These are phyloP conservation scores for Smithornis capensis DNA, from an alignment of 2,113 vertebrate genomes.

Conservation along the genomic window DNA sequence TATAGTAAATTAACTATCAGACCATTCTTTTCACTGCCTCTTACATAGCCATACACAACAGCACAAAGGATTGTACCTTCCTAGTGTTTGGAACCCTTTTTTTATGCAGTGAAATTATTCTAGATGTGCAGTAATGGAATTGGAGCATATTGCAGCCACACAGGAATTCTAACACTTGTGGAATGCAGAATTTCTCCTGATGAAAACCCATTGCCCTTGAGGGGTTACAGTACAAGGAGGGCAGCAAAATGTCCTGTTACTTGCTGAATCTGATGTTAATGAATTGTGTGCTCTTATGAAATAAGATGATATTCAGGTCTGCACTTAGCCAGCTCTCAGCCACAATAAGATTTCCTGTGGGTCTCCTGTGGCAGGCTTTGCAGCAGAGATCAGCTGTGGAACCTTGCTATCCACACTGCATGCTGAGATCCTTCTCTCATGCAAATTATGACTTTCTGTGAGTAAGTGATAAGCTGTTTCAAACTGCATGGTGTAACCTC, in stretches of 20 bases:
- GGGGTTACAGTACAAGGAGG: not conserved
- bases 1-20: not conserved
- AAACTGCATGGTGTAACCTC: not conserved
- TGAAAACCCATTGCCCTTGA: not conserved
- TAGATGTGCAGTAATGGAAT: not conserved
- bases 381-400: not conserved
- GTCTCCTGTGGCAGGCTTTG: not conserved
- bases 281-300: not conserved
- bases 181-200: not conserved
- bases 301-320: not conserved
- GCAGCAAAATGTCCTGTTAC: not conserved
- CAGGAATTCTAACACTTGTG: not conserved
- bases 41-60: not conserved
- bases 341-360: not conserved
- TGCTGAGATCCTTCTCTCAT: slow-evolving; percentile 21
- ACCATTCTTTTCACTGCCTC: not conserved
- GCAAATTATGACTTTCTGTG: slow-evolving; percentile 45
- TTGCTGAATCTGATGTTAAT: not conserved
- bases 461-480: slow-evolving; percentile 36
- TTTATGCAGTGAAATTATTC: not conserved
- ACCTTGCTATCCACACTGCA: not conserved
- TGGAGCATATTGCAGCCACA: not conserved
- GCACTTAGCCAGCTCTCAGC: not conserved
- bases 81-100: not conserved
- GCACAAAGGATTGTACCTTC: not conserved